phyloP scores from a whole-genome alignment of 2,888 invertebrate genomes.

The Aproaerema taeniolella region DNA sequence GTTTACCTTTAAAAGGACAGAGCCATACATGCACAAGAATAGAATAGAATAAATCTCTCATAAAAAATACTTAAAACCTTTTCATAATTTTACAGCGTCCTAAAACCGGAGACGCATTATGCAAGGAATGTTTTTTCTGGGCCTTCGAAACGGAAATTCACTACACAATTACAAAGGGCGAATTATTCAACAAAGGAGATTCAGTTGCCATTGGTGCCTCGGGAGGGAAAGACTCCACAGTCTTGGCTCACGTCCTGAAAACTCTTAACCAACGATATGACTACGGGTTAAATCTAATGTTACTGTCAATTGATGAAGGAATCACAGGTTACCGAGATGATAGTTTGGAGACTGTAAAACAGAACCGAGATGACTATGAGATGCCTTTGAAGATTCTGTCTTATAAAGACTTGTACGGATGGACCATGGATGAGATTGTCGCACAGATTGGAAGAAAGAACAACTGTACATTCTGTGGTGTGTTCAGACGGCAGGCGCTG shows the following conservation, averaged over 20 bases:
- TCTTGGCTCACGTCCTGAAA: slow-evolving; percentile 95
- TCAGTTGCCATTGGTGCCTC: slow-evolving; percentile 96
- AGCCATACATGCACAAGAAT: no score
- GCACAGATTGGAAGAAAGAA: slow-evolving; percentile 90
- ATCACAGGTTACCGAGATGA: slow-evolving; percentile 98
- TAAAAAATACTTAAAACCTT: background rate
- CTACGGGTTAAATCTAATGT: slow-evolving; percentile 92
- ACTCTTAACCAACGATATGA: slow-evolving; percentile 91
- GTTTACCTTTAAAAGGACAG: no score
- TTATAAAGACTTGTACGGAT: slow-evolving; percentile 98
- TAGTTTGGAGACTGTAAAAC: slow-evolving; percentile 96
- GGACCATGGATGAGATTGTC: slow-evolving; percentile 99
- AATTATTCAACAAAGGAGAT: slow-evolving; percentile 89
- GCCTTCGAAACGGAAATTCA: slow-evolving; percentile 98
- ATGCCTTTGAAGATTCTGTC: slow-evolving; percentile 96
- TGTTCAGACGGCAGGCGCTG: slow-evolving; percentile 96
- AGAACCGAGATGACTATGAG: slow-evolving; percentile 94
- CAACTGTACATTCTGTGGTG: slow-evolving; percentile 98
- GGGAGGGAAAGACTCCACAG: slow-evolving; percentile 98
- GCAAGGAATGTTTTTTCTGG: slow-evolving; percentile 95
- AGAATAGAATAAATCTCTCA: background rate
- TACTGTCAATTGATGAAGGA: slow-evolving; percentile 98
- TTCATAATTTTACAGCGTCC: slow-evolving; percentile 84
- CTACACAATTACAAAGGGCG: slow-evolving; percentile 88
- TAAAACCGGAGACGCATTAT: slow-evolving; percentile 93